Conservation (phyloP, 2,888 invertebrate genomes). For the Drosophila affinis region DNA sequence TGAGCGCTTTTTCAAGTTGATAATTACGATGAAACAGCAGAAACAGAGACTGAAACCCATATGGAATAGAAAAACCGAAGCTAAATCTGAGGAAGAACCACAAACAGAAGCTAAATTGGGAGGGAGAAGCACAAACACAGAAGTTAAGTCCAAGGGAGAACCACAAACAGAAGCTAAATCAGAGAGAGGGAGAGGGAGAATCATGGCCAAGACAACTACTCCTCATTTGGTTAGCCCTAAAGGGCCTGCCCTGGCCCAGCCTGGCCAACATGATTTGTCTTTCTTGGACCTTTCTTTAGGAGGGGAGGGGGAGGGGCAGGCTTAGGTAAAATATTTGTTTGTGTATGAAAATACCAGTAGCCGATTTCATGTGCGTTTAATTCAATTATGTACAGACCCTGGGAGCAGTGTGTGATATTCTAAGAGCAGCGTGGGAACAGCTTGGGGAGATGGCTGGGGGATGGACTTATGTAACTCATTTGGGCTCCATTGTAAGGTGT, state of each 20-base stretch:
- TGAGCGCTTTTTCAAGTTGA: constrained; percentile 74
- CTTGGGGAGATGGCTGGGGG: not conserved
- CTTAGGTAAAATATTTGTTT: constrained; percentile 76
- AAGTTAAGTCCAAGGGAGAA: constrained; percentile 5
- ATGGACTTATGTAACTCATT: constrained; percentile 61
- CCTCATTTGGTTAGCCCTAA: constrained; percentile 66
- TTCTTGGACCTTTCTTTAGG: constrained; percentile 35
- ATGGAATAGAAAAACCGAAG: not conserved
- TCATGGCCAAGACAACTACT: constrained; percentile 24
- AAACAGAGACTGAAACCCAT: constrained; percentile 14
- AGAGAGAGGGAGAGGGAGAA: not conserved
- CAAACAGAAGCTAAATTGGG: constrained; percentile 31
- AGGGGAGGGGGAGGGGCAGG: constrained; percentile 36
- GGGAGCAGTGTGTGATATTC: constrained; percentile 42
- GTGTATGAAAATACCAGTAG: constrained; percentile 74
- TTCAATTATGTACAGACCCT: constrained; percentile 55
- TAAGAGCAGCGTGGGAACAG: constrained; percentile 69
- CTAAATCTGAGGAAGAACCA: not conserved
- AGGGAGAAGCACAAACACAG: constrained; percentile 25
- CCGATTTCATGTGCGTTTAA: constrained; percentile 58
- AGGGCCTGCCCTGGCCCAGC: not conserved
- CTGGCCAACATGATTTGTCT: constrained; percentile 53
- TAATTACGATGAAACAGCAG: constrained; percentile 76
- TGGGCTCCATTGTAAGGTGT: constrained; percentile 37
- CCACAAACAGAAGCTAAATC: constrained; percentile 6